These are phyloP conservation scores for Anastrepha obliqua DNA, from an alignment of 1,140 invertebrate species.

Conservation along the genomic window DNA sequence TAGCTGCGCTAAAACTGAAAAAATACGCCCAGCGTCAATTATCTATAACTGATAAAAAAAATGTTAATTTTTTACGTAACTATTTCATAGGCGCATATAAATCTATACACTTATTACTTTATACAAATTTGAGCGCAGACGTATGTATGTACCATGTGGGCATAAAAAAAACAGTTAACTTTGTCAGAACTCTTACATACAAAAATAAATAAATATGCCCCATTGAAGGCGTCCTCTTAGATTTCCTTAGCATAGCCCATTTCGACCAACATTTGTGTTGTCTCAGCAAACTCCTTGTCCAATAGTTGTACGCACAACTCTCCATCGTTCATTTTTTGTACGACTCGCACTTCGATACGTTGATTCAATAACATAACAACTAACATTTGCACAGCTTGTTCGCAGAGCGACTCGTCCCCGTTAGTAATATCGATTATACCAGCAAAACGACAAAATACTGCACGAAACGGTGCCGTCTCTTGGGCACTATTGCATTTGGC, in stretches of 20 bases:
- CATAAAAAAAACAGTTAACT: not conserved
- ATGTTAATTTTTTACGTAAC: no score
- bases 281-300: slow-evolving; percentile 42
- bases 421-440: slow-evolving; percentile 23
- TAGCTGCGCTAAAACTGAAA: no score
- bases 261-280: slow-evolving; percentile 31
- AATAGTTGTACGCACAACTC: slow-evolving; percentile 20
- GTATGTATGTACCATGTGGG: no score
- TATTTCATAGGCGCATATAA: no score
- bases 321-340: not conserved
- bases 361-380: slow-evolving; percentile 53
- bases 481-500: slow-evolving; percentile 37
- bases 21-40: no score
- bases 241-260: slow-evolving; percentile 12
- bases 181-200: not conserved
- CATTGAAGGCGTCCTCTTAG: not conserved
- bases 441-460: slow-evolving; percentile 44
- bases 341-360: slow-evolving; percentile 52
- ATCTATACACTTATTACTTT: no score
- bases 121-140: no score
- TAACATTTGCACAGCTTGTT: slow-evolving; percentile 40
- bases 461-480: slow-evolving; percentile 26
- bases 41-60: no score
- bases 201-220: not conserved
- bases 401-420: slow-evolving; percentile 12